phyloP scores from a whole-genome alignment of 2,797 vertebrate species.

The Scyliorhinus canicula region DNA sequence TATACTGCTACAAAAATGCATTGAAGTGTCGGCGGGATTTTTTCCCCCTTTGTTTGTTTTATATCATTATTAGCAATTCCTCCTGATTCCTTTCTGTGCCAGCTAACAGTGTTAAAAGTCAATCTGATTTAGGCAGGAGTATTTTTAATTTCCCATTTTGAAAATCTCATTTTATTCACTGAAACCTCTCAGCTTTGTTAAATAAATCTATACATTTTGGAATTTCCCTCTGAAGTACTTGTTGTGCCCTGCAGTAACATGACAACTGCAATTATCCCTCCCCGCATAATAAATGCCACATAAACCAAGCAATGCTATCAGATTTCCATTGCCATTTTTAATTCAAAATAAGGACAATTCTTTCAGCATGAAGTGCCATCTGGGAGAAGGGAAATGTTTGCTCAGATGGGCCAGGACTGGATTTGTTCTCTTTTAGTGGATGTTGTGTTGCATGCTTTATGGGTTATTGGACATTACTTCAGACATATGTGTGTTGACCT shows the following conservation, averaged over 20 bases:
- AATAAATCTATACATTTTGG: background rate
- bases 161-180: background rate
- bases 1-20: slow-evolving; percentile 21
- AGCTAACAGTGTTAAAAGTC: background rate
- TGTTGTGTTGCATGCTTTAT: background rate
- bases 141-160: slow-evolving; percentile 32
- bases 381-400: background rate
- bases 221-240: background rate
- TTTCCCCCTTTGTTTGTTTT: slow-evolving; percentile 21
- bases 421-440: background rate
- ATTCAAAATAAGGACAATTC: background rate
- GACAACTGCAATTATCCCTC: background rate
- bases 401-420: background rate
- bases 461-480: too few species aligned
- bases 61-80: slow-evolving; percentile 18
- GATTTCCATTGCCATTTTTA: background rate
- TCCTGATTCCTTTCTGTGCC: slow-evolving; percentile 20
- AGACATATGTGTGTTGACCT: background rate
- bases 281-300: too few species aligned
- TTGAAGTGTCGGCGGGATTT: background rate
- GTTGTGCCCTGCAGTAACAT: background rate
- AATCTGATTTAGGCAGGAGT: background rate
- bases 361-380: background rate
- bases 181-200: background rate
- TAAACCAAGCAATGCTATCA: background rate